Evolutionary conservation across 30 jellyfish, hydroid and myxozoan genomes (phyloP), one percentile per base, ranked within the genome.

Genomic region (Chrysaora quinquecirrha): DNA sequence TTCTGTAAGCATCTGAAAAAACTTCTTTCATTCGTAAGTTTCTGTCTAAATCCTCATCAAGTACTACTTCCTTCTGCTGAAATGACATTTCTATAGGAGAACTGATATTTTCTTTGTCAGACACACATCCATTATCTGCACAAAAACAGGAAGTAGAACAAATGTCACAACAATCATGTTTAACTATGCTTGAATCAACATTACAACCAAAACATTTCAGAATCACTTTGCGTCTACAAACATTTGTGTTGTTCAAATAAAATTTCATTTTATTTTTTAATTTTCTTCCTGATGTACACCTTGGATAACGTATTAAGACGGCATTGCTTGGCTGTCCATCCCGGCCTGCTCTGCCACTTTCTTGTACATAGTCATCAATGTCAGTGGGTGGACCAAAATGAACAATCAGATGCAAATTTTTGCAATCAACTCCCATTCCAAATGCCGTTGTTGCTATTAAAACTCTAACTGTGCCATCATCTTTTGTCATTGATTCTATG

Each of bases 381-480:
- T 21, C 29, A 3, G 20, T n/a, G 29, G 71, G 71, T n/a, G 71
- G 71, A 25, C 71, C 71, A 19, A n/a, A 58, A 25, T 58, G 71
- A 7, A n/a, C 29, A 25, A 58, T 25, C 29, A n/a, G 11, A 58
- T 58, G 29, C 33, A 58, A 25, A n/a, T 25, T 25, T 25, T 58
- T 58, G 33, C 71, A 58, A 20, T 58, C 71, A 7, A 58, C 71
- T 19, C 71, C 71, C 14, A 38, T 38, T 38, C 54, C 54, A 38
- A 38, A 38, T 38, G 54, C 54, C 14, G 54, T 38, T 38, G 71
- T 58, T 3, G 16, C 71, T 3, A 58, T 21, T 9, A 58, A 25
- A 58, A 58, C 71, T 19, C 71, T 21, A 3, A 58, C 33, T 21
- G 71, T 58, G 71, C 71, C 71, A 58, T 58, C 71, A n/a, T 58